A percentile compares a stretch with the other conserved stretches of the same genome.
Evolutionary conservation across 2,888 invertebrate species (phyloP).

Genomic region (Lissonota sp.): DNA sequence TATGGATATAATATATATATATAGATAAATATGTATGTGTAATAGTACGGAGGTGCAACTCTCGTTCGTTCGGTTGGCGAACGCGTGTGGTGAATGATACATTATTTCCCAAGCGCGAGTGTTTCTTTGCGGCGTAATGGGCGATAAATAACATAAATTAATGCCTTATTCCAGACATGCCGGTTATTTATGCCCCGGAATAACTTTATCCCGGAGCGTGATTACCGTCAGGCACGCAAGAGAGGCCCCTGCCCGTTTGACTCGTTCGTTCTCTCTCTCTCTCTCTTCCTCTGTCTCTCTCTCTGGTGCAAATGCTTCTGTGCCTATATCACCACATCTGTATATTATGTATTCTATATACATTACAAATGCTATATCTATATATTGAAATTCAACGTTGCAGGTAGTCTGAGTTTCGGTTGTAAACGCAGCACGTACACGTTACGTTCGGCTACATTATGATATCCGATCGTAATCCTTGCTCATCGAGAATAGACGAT

Average conservation of each 20-base stretch:
- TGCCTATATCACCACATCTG: slow-evolving; percentile 50
- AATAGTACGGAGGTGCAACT: slow-evolving; percentile 13
- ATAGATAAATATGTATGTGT: neutral
- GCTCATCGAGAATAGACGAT: neutral
- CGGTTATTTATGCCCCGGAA: slow-evolving; percentile 83
- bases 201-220: slow-evolving; percentile 83
- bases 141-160: slow-evolving; percentile 83
- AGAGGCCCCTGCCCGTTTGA: slow-evolving; percentile 71
- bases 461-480: slow-evolving; percentile 28
- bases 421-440: slow-evolving; percentile 8
- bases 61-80: slow-evolving; percentile 66
- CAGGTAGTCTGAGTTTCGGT: slow-evolving; percentile 27
- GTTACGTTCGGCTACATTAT: slow-evolving; percentile 1
- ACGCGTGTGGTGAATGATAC: slow-evolving; percentile 83
- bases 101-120: slow-evolving; percentile 83
- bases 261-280: slow-evolving; percentile 55
- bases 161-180: slow-evolving; percentile 83
- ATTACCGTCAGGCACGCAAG: slow-evolving; percentile 83
- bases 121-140: slow-evolving; percentile 83
- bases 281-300: slow-evolving; percentile 62
- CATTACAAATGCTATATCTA: neutral
- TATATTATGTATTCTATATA: slow-evolving; percentile 11
- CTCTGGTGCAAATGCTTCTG: slow-evolving; percentile 41
- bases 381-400: neutral
- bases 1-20: neutral